Conservation (phyloP, 1,140 invertebrate genomes). For the Caenorhabditis brenneri region DNA sequence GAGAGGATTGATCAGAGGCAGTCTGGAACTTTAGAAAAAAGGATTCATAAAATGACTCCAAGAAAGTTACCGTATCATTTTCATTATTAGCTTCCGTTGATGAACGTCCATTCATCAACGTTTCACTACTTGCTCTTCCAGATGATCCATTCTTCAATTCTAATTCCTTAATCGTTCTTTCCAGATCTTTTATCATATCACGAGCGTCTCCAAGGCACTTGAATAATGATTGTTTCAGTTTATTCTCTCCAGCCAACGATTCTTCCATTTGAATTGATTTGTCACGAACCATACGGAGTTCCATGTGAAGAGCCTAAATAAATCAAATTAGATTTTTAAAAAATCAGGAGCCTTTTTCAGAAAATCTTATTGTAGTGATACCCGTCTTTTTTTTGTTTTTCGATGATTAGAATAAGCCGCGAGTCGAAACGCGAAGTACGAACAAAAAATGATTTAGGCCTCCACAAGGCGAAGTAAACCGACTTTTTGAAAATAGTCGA, state of each 20-base stretch:
- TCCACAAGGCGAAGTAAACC: too few species aligned
- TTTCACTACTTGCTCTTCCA: slow-evolving; percentile 22
- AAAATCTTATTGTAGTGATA: too few species aligned
- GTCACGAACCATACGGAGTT: background rate
- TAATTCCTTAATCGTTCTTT: background rate
- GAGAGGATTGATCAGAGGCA: slow-evolving; percentile 22
- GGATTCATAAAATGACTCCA: slow-evolving; percentile 56
- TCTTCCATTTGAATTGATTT: slow-evolving; percentile 31
- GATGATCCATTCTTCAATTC: slow-evolving; percentile 2
- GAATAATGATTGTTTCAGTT: slow-evolving; percentile 48
- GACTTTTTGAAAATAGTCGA: background rate
- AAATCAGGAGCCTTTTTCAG: too few species aligned
- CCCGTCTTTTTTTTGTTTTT: too few species aligned
- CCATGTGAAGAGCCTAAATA: background rate
- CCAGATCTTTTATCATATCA: background rate
- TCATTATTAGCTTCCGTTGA: slow-evolving; percentile 36
- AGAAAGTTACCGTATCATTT: slow-evolving; percentile 19
- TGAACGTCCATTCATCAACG: slow-evolving; percentile 38
- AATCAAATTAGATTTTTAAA: too few species aligned
- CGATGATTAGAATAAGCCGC: too few species aligned
- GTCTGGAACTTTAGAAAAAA: background rate
- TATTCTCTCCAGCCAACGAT: slow-evolving; percentile 46
- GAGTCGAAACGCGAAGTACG: too few species aligned
- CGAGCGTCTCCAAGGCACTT: slow-evolving; percentile 45
- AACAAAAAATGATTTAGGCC: too few species aligned